Base-by-base conservation (phyloP, 2,797 vertebrate genomes). In the Pangasius mekongensis region DNA sequence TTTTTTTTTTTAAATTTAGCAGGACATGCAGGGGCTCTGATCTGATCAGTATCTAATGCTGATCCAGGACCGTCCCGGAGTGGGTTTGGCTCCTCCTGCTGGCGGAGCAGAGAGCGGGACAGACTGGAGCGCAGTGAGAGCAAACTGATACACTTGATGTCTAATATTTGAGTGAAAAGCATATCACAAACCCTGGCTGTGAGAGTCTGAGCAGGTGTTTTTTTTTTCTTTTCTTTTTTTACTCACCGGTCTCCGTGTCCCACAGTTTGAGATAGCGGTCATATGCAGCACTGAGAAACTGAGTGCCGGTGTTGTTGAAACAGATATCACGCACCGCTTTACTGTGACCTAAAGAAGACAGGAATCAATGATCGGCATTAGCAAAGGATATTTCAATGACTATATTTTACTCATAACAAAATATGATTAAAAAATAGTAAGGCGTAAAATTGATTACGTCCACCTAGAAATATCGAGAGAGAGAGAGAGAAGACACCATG, bases 251-350 rank as follows among this genome's bases (percentile, higher is more conserved):
- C 93, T 99, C 98, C 0, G 98, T 95, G 94, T 99, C 98, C 99
- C 98, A 99, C 78, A 99, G 97, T 92, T 99, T 99, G 24, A 99
- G 96, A 90, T 98, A 98, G 58, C 98, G 96, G 92, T 99, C 98
- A 36, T 99, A 99, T 0, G 96, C 98, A 6, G 98, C 98, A 1
- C 98, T 99, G 87, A 99, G 97, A 92, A 99, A 99, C 92, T 94
- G 96, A 10, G 97, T 98, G 10, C 98, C 98, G 0, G 90, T 95
- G 90, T 99, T 98, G 92, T 98, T 99, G 92, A 97, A 99, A 93
- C 98, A 99, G 93, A 99, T 97, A 92, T 99, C 98, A 92, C 98
- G 94, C 89, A 99, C 98, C 22, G 98, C 98, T 96, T 99, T 99
- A 94, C 98, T 97, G 93, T 99, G 98, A 78, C 98, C 98, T 99